phyloP scores from a whole-genome alignment of 2,113 vertebrate genomes.

The Epinephelus lanceolatus region DNA sequence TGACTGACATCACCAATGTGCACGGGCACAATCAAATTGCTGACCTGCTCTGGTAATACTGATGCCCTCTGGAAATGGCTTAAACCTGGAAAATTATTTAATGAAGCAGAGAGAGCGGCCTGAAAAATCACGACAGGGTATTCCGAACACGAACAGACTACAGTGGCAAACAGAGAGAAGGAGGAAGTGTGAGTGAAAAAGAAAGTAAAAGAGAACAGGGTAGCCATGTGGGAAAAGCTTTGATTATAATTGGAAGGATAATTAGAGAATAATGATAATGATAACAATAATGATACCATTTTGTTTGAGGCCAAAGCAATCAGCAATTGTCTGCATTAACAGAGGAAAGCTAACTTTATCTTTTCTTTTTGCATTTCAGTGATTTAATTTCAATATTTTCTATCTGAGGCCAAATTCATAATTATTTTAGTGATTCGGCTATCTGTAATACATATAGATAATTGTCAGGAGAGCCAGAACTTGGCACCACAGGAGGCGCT shows the following conservation, averaged over 20 bases:
- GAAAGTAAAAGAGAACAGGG: conserved; percentile 21
- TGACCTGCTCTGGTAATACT: conserved; percentile 24
- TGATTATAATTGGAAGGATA: conserved; percentile 67
- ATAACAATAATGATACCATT: conserved; percentile 57
- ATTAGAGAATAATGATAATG: conserved; percentile 67
- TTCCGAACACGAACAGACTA: conserved; percentile 10
- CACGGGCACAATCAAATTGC: conserved; percentile 19
- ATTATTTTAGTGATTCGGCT: conserved; percentile 46
- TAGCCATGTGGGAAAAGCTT: conserved; percentile 49
- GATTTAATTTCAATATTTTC: conserved; percentile 54
- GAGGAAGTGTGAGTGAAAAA: neutral
- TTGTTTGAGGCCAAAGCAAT: conserved; percentile 61
- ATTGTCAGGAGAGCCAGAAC: conserved; percentile 41
- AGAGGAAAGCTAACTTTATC: conserved; percentile 34
- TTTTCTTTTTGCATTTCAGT: conserved; percentile 27
- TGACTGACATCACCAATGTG: conserved; percentile 33
- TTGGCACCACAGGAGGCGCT: conserved; percentile 50
- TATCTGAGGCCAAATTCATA: conserved; percentile 19
- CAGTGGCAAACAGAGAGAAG: neutral
- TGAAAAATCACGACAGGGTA: conserved; percentile 19
- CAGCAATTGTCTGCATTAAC: conserved; percentile 28
- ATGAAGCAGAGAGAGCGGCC: conserved; percentile 34
- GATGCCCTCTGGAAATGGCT: conserved; percentile 40
- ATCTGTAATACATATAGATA: conserved; percentile 56
- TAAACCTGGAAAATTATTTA: conserved; percentile 43